Evolutionary conservation across 2,113 vertebrate species (phyloP), one percentile per base, ranked within the genome.

Genomic region (Gallinago media): DNA sequence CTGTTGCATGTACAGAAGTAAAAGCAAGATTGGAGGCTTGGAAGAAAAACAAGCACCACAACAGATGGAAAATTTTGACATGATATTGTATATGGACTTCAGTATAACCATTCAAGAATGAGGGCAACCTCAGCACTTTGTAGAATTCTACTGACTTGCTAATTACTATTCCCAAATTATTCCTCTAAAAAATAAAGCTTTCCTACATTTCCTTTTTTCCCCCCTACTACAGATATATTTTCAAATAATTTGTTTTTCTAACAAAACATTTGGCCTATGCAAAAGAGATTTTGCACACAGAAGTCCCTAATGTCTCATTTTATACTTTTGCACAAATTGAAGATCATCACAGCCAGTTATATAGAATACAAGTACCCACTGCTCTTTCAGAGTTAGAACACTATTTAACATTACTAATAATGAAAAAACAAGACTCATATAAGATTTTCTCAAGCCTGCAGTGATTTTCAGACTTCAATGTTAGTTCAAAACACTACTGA

Each of bases 221-320:
- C 5, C 5, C 4, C 11, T 1, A 0, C 9, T 14, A 12, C 0
- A 52, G 8, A 8, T 31, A 10, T 15, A 12, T 92, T 58, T 19
- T 34, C 19, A 62, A 70, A 54, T 58, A 0, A 54, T 6, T 88
- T 2, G 18, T 70, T 90, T 62, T 70, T 73, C 36, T 71, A 90
- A 54, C 26, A 65, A 29, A 89, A 56, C 40, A 32, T 10, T 6
- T 47, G 18, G 36, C 14, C 18, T 55, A 26, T 6, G 34, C 58
- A 66, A 34, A 75, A 74, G 44, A 62, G 26, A 63, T 71, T 71
- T 40, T 47, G 18, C n/a, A 55, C 46, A 16, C 38, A 81, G 10
- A 42, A 80, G 40, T 36, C 75, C 38, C 55, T 46, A 8, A 68
- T 20, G 8, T 50, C 58, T 90, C 71, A 7, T 1, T 46, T 17